phyloP scores from a whole-genome alignment of 2,113 vertebrate species.

The Lophochroa leadbeateri region DNA sequence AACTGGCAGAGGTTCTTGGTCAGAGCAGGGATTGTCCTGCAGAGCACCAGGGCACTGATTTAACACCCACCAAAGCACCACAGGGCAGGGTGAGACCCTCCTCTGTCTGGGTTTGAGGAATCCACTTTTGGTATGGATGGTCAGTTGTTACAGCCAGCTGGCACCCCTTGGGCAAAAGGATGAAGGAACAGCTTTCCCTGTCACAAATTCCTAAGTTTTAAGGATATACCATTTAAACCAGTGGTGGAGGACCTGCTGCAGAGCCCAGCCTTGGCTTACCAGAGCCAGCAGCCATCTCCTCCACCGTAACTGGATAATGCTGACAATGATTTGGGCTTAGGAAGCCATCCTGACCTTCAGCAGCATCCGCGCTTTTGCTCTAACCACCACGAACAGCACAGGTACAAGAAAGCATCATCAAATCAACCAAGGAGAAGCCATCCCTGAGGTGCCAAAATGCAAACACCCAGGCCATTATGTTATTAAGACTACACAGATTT shows the following conservation, averaged over 20 bases:
- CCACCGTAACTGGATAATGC: accelerated
- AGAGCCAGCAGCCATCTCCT: neutral
- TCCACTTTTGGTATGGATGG: neutral
- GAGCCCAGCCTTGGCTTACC: neutral
- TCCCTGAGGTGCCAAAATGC: neutral
- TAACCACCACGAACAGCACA: neutral
- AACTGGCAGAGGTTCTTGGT: neutral
- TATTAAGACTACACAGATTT: accelerated
- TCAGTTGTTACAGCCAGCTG: accelerated
- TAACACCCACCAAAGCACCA: accelerated
- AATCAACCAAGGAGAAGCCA: neutral
- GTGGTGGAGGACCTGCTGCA: neutral
- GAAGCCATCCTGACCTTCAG: neutral
- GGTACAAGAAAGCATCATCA: neutral
- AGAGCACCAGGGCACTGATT: neutral
- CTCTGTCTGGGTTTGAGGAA: neutral
- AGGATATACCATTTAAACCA: neutral
- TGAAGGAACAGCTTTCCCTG: neutral
- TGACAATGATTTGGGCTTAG: neutral
- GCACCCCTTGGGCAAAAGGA: accelerated
- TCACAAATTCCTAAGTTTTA: neutral
- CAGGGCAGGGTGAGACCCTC: neutral
- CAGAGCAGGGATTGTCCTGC: neutral
- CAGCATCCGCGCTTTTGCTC: neutral
- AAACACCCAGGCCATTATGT: neutral